A percentile compares a stretch with the other conserved stretches of the same genome.
These are phyloP conservation scores for Heptranchias perlo DNA, from an alignment of 2,113 vertebrate genomes.

Conservation along the genomic window DNA sequence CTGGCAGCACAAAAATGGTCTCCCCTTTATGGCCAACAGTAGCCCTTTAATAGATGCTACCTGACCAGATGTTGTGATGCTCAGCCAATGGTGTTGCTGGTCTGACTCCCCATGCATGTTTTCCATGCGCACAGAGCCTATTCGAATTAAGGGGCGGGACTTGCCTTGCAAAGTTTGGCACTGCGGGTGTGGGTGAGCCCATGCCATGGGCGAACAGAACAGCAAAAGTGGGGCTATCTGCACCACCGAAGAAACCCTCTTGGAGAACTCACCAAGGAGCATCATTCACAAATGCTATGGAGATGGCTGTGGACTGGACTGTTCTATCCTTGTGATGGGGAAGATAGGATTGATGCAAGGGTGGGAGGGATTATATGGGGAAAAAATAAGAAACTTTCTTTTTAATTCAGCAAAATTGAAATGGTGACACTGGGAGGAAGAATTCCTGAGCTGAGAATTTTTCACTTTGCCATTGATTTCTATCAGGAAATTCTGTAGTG, in stretches of 20 bases:
- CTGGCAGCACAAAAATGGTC: background rate
- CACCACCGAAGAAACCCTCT: background rate
- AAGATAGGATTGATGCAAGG: background rate
- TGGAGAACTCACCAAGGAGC: background rate
- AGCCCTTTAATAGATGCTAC: background rate
- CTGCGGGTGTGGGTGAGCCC: background rate
- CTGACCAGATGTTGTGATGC: background rate
- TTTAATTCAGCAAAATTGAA: background rate
- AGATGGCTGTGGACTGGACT: background rate
- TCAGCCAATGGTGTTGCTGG: background rate
- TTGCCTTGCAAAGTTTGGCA: background rate
- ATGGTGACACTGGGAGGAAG: background rate
- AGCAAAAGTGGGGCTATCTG: background rate
- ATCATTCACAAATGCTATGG: background rate
- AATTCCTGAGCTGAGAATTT: background rate
- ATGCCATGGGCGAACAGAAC: no score
- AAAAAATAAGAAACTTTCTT: background rate
- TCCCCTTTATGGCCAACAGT: background rate
- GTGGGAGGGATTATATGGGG: background rate
- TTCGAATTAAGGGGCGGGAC: background rate
- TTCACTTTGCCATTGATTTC: slow-evolving; percentile 8
- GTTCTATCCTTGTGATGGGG: background rate
- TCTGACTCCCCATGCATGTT: no score
- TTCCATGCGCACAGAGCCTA: background rate
- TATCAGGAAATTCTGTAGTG: background rate